A percentile compares a stretch with the other conserved stretches of the same genome.
These are phyloP conservation scores for Diplodus sargus DNA, from an alignment of 2,797 vertebrate genomes.

Conservation along the genomic window DNA sequence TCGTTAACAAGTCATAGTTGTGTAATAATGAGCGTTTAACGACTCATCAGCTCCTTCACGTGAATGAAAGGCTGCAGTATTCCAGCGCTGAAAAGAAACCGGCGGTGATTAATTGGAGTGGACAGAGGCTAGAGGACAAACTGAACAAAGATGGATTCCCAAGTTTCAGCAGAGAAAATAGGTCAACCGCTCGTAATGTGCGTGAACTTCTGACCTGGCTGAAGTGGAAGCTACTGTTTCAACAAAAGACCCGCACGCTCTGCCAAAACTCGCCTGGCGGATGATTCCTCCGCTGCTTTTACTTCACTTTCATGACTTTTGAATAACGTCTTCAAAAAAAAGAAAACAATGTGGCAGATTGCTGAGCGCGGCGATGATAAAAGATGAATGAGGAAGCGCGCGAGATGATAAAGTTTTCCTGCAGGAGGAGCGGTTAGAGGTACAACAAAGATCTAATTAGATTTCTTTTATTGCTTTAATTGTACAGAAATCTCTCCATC, in stretches of 20 bases:
- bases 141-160: constrained; percentile 66
- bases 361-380: constrained; percentile 1
- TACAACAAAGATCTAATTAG: constrained; percentile 21
- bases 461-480: constrained; percentile 23
- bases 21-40: not conserved
- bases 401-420: constrained; percentile 9
- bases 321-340: not conserved
- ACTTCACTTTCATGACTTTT: not conserved
- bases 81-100: not conserved
- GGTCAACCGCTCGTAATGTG: constrained; percentile 86
- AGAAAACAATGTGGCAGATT: not conserved
- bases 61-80: constrained; percentile 7
- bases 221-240: constrained; percentile 86
- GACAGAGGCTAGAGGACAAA: constrained; percentile 68
- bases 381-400: not conserved
- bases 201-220: constrained; percentile 90
- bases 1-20: not conserved
- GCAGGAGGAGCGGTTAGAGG: constrained; percentile 1
- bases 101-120: constrained; percentile 56
- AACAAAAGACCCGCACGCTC: constrained; percentile 75
- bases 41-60: not conserved
- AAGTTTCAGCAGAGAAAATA: constrained; percentile 83
- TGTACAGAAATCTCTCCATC: constrained; percentile 24
- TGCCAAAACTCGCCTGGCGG: constrained; percentile 32
- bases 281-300: constrained; percentile 1